Evolutionary conservation across 1,140 invertebrate genomes (phyloP).

Genomic region (Calephelis virginiensis): DNA sequence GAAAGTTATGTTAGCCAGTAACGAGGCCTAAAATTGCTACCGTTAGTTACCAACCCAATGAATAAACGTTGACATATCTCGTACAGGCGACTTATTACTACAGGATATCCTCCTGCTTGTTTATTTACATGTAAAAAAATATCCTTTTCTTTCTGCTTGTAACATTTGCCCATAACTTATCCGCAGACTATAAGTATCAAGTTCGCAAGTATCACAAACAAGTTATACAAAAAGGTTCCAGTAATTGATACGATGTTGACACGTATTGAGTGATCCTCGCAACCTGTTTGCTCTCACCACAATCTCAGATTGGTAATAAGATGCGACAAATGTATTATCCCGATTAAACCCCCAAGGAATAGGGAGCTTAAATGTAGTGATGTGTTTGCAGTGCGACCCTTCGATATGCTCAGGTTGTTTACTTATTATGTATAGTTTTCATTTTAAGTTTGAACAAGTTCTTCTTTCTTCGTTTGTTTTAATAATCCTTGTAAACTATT

Average conservation of each 20-base stretch:
- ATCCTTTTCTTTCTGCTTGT: too few species aligned
- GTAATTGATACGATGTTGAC: constrained; percentile 70
- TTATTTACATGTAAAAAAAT: too few species aligned
- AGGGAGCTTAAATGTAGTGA: constrained; percentile 59
- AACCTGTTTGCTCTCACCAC: constrained; percentile 63
- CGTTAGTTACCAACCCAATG: too few species aligned
- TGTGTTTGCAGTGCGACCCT: constrained; percentile 26
- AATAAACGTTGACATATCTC: too few species aligned
- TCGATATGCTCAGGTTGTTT: constrained; percentile 9
- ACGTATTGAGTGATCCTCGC: constrained; percentile 44
- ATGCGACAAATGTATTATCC: constrained; percentile 74
- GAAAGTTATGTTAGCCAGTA: too few species aligned
- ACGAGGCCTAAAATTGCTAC: too few species aligned
- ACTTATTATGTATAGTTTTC: constrained; percentile 1
- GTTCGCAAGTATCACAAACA: constrained; percentile 44
- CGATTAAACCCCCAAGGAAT: constrained; percentile 58
- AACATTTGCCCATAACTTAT: constrained; percentile 8
- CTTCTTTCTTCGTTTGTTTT: neutral
- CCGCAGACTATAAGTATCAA: neutral
- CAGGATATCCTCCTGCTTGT: too few species aligned
- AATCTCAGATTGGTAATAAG: constrained; percentile 72
- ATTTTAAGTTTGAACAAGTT: neutral
- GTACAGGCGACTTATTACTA: too few species aligned
- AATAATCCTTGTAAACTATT: too few species aligned
- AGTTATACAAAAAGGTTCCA: constrained; percentile 47